Base-by-base conservation (phyloP, 2,888 invertebrate genomes). In the Drosophila ezoana region DNA sequence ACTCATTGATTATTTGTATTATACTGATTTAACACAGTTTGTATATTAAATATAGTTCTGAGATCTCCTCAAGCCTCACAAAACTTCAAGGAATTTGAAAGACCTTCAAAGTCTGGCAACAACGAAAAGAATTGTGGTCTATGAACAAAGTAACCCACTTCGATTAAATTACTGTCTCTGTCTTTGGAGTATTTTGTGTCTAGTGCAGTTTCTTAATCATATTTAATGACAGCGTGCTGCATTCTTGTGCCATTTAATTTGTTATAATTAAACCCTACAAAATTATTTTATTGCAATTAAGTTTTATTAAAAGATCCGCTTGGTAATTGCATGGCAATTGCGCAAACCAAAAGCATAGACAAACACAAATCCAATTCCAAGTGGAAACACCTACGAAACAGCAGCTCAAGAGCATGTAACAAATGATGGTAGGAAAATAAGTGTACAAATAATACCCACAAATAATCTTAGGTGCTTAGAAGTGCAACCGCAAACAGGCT, bases 281-380 rank as follows among this genome's bases (percentile, higher is more conserved):
- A 66, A 51, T 61, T 45, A 58, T 38, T 56, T 54, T n/a, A 43
- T 16, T 33, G 49, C 70, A 73, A 82, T 82, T 82, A 72, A 76
- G 72, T 54, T 49, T 53, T 48, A 69, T 61, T 41, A 48, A 76
- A 64, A 88, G 76, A 88, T 83, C 88, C 83, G 83, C 83, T 82
- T 88, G 58, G 47, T 73, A 86, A 86, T 86, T 73, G 49, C 59
- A 47, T 49, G 37, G n/a, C 23, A 47, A 53, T 83, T 82, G 73
- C 73, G 70, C 57, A 68, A 73, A 54, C 70, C 60, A 18, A 79
- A 82, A 63, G 65, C 74, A 58, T 54, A 60, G 49, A 54, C 54
- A 58, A 69, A 43, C 68, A 11, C 20, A 45, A 23, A 35, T 28
- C 32, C 20, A 37, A 20, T n/a, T 49, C 5, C 57, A 71, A 68